Evolutionary conservation across 1,140 invertebrate genomes (phyloP), one percentile per base, ranked within the genome.

Genomic region (Paracyclopina nana): DNA sequence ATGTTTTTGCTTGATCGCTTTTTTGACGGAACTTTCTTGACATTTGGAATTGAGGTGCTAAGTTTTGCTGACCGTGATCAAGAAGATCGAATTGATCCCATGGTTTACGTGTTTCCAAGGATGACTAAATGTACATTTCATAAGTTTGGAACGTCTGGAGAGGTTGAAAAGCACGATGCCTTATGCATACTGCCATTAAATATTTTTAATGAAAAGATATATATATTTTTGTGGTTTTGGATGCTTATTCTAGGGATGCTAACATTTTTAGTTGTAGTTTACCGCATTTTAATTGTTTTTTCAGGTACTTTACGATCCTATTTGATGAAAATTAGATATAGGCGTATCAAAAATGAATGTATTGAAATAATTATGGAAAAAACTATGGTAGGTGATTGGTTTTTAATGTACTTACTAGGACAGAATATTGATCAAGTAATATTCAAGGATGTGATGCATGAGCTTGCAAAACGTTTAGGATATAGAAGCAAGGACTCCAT

Each of bases 401-500:
- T 90, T 66, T 73, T 92, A 46, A 76, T 92, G 54, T 90, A 88
- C 68, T 85, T 91, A 75, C 73, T 92, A 57, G 85, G 85, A 30
- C 84, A 90, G 70, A 92, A 92, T 68, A 76, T 92, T 60, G 85
- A 92, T 70, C 83, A 82, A 50, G 77, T 90, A 57, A 86, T 92
- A 62, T 92, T 90, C 72, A 74, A 66, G 58, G 84, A 48, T 48
- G 46, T 48, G 3, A 8, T 48, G 4, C 46, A 48, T n/a, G 46
- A 48, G 27, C n/a, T 48, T n/a, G 46, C 46, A 22, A 48, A 48
- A 27, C 25, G 29, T 6, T 27, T 48, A 11, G 46, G 46, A 29
- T 48, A 48, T 28, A 11, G 46, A 20, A 26, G 22, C 14, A 25
- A 28, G 14, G 46, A 48, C 27, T 27, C 29, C 9, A 28, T 22